Conservation (phyloP, 2,113 vertebrate species). For the Phyllopteryx taeniolatus region DNA sequence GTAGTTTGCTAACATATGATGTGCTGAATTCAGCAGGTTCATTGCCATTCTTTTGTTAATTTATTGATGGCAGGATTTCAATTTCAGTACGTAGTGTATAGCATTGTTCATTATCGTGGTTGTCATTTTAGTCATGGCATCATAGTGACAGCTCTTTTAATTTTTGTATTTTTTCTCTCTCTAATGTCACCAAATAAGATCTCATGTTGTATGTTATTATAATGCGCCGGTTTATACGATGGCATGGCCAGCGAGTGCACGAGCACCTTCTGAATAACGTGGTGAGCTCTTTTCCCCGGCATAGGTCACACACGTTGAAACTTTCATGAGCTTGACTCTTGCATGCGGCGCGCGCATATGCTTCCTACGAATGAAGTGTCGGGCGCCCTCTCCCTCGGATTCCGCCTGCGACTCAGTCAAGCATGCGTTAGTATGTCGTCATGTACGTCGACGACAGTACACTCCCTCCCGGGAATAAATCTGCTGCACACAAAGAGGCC, state of each 20-base stretch:
- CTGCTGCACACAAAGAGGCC: not conserved
- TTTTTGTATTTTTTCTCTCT: too few species aligned
- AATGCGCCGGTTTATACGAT: slow-evolving; percentile 6
- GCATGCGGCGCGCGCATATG: slow-evolving; percentile 14
- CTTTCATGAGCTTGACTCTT: slow-evolving; percentile 8
- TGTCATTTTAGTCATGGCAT: too few species aligned
- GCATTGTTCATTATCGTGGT: too few species aligned
- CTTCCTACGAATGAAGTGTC: slow-evolving; percentile 29
- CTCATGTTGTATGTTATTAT: not conserved
- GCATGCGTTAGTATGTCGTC: slow-evolving; percentile 26
- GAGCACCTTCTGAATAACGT: slow-evolving; percentile 29
- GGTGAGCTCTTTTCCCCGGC: slow-evolving; percentile 4
- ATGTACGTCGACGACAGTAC: slow-evolving; percentile 14
- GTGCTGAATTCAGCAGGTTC: not conserved
- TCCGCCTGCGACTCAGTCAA: slow-evolving; percentile 26
- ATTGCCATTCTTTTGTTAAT: not conserved
- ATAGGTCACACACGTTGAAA: slow-evolving; percentile 16
- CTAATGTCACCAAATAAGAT: not conserved
- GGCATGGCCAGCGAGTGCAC: not conserved
- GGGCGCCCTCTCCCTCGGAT: slow-evolving; percentile 18
- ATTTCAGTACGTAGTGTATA: too few species aligned
- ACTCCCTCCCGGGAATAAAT: slow-evolving; percentile 18
- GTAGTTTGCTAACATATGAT: not conserved
- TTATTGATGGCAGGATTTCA: not conserved
- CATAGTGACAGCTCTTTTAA: too few species aligned